phyloP scores from a whole-genome alignment of 1,140 invertebrate genomes.

The Theocolax elegans region DNA sequence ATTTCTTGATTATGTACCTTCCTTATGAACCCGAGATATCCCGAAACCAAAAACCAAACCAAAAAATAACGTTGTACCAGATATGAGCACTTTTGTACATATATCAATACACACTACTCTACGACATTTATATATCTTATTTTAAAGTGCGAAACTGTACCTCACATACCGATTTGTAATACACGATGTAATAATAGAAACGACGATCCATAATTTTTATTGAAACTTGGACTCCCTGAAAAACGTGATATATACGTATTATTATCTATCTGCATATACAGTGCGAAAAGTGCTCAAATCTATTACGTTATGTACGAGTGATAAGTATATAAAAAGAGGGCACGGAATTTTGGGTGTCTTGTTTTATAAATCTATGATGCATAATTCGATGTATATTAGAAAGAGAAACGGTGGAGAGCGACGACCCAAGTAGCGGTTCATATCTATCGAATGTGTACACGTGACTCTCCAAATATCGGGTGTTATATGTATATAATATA shows the following conservation, averaged over 20 bases:
- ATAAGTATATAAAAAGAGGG: neutral
- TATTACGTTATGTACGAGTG: neutral
- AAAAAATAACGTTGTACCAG: neutral
- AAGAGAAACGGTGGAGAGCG: slow-evolving; percentile 44
- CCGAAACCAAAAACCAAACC: neutral
- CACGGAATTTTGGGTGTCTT: slow-evolving; percentile 45
- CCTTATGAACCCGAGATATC: neutral
- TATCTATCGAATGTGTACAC: slow-evolving; percentile 18
- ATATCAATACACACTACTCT: too few relatives aligned
- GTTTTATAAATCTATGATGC: slow-evolving; percentile 55
- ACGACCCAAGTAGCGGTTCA: slow-evolving; percentile 19
- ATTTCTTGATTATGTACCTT: slow-evolving; percentile 32
- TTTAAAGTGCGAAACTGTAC: too few relatives aligned
- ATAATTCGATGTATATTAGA: slow-evolving; percentile 50
- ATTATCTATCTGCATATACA: too few relatives aligned
- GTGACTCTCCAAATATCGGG: neutral
- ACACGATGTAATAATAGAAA: too few relatives aligned
- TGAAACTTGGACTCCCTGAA: too few relatives aligned
- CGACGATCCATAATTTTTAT: too few relatives aligned
- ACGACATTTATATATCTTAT: too few relatives aligned
- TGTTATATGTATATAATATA: too few relatives aligned
- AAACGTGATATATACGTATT: too few relatives aligned
- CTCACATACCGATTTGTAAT: too few relatives aligned
- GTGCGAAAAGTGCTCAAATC: slow-evolving; percentile 18
- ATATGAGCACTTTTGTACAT: slow-evolving; percentile 12